phyloP scores from a whole-genome alignment of 2,113 vertebrate genomes.

The Ibidorhyncha struthersii region DNA sequence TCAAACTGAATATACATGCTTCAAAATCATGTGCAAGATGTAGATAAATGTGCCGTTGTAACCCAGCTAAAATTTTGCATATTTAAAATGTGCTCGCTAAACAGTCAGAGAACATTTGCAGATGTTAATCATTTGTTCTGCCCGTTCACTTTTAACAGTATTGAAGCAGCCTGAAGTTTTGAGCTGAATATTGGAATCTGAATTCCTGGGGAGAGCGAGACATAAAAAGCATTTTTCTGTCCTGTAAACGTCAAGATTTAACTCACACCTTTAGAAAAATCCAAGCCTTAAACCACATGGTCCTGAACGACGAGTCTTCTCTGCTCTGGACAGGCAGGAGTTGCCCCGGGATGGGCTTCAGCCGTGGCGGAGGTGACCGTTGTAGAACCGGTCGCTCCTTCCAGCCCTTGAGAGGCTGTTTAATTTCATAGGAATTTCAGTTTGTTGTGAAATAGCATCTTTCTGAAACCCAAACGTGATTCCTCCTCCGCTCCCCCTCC shows the following conservation, averaged over 20 bases:
- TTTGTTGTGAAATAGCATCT: background rate
- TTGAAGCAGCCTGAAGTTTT: background rate
- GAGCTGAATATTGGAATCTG: background rate
- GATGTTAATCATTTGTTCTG: background rate
- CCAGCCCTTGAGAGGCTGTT: background rate
- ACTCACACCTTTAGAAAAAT: background rate
- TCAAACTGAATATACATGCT: background rate
- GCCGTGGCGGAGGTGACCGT: background rate
- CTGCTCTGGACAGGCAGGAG: background rate
- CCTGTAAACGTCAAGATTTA: background rate
- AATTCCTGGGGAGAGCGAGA: background rate
- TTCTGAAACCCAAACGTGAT: background rate
- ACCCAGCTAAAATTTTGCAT: background rate
- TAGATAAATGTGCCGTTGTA: background rate
- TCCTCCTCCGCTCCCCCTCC: background rate
- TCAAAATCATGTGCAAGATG: background rate
- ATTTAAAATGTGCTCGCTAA: background rate
- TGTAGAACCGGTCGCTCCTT: background rate
- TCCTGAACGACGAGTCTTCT: background rate
- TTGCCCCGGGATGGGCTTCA: background rate
- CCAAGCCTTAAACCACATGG: background rate
- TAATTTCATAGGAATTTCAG: background rate
- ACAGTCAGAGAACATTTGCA: background rate
- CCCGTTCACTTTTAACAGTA: background rate
- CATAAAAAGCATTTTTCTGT: background rate